Evolutionary conservation across 2,113 vertebrate species (phyloP).

Genomic region (Nestor notabilis): DNA sequence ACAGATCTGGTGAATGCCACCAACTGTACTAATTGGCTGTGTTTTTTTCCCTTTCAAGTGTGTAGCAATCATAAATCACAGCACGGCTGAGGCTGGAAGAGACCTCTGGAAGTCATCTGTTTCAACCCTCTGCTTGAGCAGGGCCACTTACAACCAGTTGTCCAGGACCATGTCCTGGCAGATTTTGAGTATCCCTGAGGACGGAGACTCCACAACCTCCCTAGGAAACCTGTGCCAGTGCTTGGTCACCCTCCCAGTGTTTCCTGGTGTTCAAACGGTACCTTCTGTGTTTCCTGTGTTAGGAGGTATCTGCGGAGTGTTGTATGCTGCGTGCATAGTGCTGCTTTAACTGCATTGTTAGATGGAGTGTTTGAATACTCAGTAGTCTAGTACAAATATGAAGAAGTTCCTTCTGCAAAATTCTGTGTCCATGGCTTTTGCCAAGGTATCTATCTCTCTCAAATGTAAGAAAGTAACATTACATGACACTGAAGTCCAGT

Average conservation of each 20-base stretch:
- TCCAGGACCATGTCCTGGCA: not conserved
- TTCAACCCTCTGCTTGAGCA: not conserved
- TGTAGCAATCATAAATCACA: not conserved
- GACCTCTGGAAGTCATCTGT: not conserved
- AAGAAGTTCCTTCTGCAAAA: not conserved
- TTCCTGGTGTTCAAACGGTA: not conserved
- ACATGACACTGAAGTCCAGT: not conserved
- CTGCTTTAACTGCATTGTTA: not conserved
- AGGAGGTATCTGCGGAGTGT: not conserved
- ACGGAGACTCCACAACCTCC: not conserved
- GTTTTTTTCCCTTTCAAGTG: not conserved
- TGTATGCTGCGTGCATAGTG: not conserved
- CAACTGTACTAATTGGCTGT: not conserved
- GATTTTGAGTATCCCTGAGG: not conserved
- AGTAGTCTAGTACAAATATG: not conserved
- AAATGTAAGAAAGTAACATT: not conserved
- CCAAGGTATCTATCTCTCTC: not conserved
- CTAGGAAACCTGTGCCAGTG: not conserved
- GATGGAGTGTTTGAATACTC: not conserved
- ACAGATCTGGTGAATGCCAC: not conserved
- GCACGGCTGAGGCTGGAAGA: not conserved
- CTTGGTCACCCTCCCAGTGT: not conserved
- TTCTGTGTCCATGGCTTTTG: not conserved
- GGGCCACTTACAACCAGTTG: accelerated
- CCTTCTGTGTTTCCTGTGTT: not conserved